Conservation (phyloP, 2,797 vertebrate genomes). For the Coracias cyanogaster region DNA sequence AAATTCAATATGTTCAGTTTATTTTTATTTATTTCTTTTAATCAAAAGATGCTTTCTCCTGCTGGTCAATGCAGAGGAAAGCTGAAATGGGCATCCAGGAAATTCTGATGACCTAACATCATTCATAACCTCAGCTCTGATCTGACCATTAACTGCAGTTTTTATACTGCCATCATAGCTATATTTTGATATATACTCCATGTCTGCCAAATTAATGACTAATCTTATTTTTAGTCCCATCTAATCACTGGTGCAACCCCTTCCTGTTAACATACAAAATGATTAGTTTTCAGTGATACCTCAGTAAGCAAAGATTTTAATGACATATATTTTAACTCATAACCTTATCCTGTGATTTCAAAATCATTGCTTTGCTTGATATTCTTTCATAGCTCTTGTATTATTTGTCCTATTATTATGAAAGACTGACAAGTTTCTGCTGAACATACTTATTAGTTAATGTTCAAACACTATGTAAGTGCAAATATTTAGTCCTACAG, state of each 20-base stretch:
- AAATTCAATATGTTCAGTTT: not conserved
- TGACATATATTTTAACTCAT: conserved; percentile 62
- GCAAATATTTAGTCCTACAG: conserved; percentile 51
- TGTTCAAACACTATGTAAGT: conserved; percentile 37
- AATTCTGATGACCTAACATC: not conserved
- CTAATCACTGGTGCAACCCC: not conserved
- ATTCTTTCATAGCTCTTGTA: conserved; percentile 46
- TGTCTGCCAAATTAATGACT: not conserved
- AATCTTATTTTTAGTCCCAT: not conserved
- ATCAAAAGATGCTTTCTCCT: not conserved
- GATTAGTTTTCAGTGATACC: conserved; percentile 41
- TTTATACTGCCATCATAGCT: not conserved
- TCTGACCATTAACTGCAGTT: not conserved
- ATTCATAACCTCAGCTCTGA: not conserved
- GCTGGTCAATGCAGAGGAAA: not conserved
- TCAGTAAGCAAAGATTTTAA: conserved; percentile 46
- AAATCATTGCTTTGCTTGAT: conserved; percentile 67
- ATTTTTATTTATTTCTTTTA: not conserved
- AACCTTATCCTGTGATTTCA: conserved; percentile 66
- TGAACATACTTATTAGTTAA: conserved; percentile 73
- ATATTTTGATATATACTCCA: not conserved
- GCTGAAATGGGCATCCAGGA: not conserved
- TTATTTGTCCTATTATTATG: conserved; percentile 61
- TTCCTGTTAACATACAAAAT: conserved; percentile 26
- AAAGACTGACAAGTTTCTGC: conserved; percentile 71